These are phyloP conservation scores for Malurus leucopterus DNA, from an alignment of 2,797 vertebrate genomes.

Conservation along the genomic window DNA sequence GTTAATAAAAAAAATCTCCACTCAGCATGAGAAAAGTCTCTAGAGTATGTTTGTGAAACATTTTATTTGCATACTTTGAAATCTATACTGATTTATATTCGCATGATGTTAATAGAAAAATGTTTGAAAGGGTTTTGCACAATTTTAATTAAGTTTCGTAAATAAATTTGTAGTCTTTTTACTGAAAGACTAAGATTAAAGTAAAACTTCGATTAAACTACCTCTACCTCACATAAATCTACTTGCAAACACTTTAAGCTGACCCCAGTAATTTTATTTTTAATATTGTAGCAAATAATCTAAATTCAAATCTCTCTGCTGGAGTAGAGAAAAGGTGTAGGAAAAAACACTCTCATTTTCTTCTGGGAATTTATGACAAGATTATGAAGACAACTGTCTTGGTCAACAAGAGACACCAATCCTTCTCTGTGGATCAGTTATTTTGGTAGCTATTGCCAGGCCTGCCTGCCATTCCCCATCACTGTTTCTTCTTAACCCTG, in stretches of 20 bases:
- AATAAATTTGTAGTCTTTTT: not conserved
- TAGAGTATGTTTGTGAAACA: constrained; percentile 13
- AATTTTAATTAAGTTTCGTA: not conserved
- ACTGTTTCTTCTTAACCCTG: not conserved
- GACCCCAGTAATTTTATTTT: constrained; percentile 22
- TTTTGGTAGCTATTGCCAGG: not conserved
- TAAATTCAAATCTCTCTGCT: not conserved
- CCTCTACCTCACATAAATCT: not conserved
- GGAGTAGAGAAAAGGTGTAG: not conserved
- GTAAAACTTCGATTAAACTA: constrained; percentile 2
- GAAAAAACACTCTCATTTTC: not conserved
- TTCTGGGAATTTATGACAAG: not conserved
- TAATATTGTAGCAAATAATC: not conserved
- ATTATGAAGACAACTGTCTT: not conserved
- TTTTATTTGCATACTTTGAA: constrained; percentile 54
- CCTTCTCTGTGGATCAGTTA: not conserved
- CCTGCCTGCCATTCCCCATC: not conserved
- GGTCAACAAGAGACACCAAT: not conserved
- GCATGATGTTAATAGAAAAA: not conserved
- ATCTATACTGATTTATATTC: constrained; percentile 11
- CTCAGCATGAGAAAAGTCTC: constrained; percentile 23
- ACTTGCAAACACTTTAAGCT: not conserved
- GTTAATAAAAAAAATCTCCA: constrained; percentile 64
- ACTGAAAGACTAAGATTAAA: not conserved
- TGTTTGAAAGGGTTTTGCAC: not conserved